These are phyloP conservation scores for Nomada lathburiana DNA, from an alignment of 2,888 invertebrate genomes.

Conservation along the genomic window DNA sequence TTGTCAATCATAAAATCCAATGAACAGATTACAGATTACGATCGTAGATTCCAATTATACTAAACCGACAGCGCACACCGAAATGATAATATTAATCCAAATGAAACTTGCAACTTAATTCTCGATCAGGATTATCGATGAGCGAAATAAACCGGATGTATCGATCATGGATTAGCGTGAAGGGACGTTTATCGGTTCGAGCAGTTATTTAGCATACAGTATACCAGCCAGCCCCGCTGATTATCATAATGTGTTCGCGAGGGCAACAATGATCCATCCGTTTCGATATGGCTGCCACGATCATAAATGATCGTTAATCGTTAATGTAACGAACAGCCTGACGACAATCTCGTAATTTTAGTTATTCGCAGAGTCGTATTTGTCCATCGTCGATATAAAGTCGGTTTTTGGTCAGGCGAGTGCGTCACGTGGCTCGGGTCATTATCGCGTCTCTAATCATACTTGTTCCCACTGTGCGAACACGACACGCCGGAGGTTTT, in stretches of 20 bases:
- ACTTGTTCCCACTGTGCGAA: slow-evolving; percentile 21
- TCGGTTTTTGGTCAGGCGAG: slow-evolving; percentile 22
- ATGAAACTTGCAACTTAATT: background rate
- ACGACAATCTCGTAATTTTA: slow-evolving; percentile 58
- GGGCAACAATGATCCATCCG: slow-evolving; percentile 50
- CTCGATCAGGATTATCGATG: slow-evolving; percentile 2
- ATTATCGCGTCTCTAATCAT: slow-evolving; percentile 50
- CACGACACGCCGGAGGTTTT: slow-evolving; percentile 8
- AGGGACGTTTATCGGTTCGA: slow-evolving; percentile 52
- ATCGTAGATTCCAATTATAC: too few species aligned
- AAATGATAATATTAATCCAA: background rate
- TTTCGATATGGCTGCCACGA: slow-evolving; percentile 14
- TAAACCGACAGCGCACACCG: too few species aligned
- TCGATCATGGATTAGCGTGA: slow-evolving; percentile 34
- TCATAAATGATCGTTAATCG: slow-evolving; percentile 58
- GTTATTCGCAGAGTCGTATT: slow-evolving; percentile 54
- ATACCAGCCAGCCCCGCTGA: slow-evolving; percentile 36
- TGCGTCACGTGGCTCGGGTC: slow-evolving; percentile 29
- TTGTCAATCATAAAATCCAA: too few species aligned
- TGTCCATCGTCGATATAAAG: slow-evolving; percentile 45
- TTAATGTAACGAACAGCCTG: slow-evolving; percentile 60
- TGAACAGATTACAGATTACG: too few species aligned
- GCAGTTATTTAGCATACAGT: slow-evolving; percentile 57
- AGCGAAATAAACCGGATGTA: slow-evolving; percentile 31
- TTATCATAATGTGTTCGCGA: slow-evolving; percentile 58